Conservation (phyloP, 1,140 invertebrate species). For the Tachypleus tridentatus region DNA sequence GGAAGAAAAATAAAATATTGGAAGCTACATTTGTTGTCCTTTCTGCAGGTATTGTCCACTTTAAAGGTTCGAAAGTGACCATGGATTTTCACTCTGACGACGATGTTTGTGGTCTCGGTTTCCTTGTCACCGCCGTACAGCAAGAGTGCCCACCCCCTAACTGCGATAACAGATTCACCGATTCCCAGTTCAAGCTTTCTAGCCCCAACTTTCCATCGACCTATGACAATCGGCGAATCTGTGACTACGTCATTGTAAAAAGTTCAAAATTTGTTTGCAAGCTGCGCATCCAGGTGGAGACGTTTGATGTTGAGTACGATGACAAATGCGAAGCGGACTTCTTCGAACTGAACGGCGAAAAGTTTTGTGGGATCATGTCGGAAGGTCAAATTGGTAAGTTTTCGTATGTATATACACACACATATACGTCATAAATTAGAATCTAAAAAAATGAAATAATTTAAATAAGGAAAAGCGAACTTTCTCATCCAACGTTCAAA, state of each 20-base stretch:
- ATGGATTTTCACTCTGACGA: constrained; percentile 20
- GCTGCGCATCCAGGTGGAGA: constrained; percentile 9
- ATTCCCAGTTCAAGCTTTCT: constrained; percentile 7
- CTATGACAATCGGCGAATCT: constrained; percentile 16
- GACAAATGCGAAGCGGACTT: constrained; percentile 13
- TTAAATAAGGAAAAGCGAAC: too few species aligned
- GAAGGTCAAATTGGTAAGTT: constrained; percentile 17
- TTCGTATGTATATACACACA: too few species aligned
- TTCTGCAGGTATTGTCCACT: too few species aligned
- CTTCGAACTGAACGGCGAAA: constrained; percentile 10
- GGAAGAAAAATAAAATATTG: too few species aligned
- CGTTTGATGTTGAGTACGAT: constrained; percentile 18
- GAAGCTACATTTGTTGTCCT: too few species aligned
- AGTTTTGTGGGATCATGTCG: constrained; percentile 11
- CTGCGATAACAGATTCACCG: constrained; percentile 10
- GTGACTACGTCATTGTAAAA: constrained; percentile 12
- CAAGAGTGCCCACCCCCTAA: constrained; percentile 15
- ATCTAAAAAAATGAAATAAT: too few species aligned
- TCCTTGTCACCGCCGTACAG: constrained; percentile 19
- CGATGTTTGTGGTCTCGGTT: constrained; percentile 9
- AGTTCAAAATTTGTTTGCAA: constrained; percentile 8
- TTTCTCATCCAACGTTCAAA: too few species aligned
- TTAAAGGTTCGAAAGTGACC: constrained; percentile 3
- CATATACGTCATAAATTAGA: too few species aligned
- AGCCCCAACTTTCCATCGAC: constrained; percentile 15